Conservation (phyloP, 2,888 invertebrate species). For the Epistrophella euchroma region DNA sequence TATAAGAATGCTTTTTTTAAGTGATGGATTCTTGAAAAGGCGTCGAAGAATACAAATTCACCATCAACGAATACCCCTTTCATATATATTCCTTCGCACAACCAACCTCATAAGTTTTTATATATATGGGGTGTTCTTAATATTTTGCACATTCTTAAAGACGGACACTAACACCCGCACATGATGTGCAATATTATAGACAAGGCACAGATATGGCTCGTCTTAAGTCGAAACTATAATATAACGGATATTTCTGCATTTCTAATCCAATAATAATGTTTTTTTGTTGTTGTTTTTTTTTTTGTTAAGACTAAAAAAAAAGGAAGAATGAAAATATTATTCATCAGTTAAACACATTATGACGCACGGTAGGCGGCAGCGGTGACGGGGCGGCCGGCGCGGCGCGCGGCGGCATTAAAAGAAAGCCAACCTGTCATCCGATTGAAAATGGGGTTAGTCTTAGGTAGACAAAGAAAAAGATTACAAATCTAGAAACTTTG, state of each 20-base stretch:
- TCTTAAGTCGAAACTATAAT: slow-evolving; percentile 75
- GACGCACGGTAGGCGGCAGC: neutral
- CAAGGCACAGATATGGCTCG: slow-evolving; percentile 64
- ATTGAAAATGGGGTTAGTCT: slow-evolving; percentile 61
- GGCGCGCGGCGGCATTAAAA: neutral
- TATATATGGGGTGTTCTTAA: slow-evolving; percentile 49
- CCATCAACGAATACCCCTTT: slow-evolving; percentile 25
- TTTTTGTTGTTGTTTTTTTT: slow-evolving; percentile 31
- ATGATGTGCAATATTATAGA: slow-evolving; percentile 14
- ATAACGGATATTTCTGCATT: slow-evolving; percentile 77
- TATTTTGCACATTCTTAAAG: slow-evolving; percentile 59
- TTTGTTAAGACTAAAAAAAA: slow-evolving; percentile 20
- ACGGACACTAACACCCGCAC: slow-evolving; percentile 30
- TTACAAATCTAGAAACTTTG: slow-evolving; percentile 42
- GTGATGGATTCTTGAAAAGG: slow-evolving; percentile 61
- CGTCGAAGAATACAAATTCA: slow-evolving; percentile 62
- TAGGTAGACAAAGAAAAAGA: slow-evolving; percentile 30
- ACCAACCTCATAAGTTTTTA: neutral
- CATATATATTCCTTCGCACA: neutral
- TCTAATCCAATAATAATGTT: slow-evolving; percentile 78
- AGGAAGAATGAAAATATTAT: slow-evolving; percentile 47
- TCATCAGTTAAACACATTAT: slow-evolving; percentile 8
- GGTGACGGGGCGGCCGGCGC: neutral
- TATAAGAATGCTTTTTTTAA: slow-evolving; percentile 33
- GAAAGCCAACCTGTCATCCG: slow-evolving; percentile 50